These are phyloP conservation scores for Xenops minutus DNA, from an alignment of 2,797 vertebrate species.

Conservation along the genomic window DNA sequence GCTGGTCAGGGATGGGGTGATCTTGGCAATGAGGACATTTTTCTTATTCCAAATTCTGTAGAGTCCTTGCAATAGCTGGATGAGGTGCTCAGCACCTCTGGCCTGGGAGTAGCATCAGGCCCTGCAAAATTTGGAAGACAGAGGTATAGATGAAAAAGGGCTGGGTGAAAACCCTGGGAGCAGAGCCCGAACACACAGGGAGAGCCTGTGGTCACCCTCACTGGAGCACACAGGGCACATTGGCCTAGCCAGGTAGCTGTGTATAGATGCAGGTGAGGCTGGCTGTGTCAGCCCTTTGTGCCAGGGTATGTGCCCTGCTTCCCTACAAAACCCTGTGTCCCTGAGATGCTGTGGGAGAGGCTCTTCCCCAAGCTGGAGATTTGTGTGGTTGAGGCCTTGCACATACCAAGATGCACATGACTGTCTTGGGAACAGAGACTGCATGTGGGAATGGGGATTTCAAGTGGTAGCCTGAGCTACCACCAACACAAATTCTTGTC, in stretches of 20 bases:
- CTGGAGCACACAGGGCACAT: neutral
- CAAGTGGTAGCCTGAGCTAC: neutral
- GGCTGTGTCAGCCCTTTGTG: neutral
- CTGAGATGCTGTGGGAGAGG: neutral
- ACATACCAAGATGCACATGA: accelerated
- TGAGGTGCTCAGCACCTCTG: neutral
- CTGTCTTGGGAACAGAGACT: neutral
- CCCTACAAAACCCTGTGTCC: neutral
- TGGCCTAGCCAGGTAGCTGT: neutral
- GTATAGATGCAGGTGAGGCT: neutral
- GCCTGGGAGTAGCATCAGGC: too few relatives aligned
- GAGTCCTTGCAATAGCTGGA: neutral
- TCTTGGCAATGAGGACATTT: neutral
- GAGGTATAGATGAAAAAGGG: neutral
- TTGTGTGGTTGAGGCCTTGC: neutral
- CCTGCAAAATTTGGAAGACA: neutral
- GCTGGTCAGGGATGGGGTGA: neutral
- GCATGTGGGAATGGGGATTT: neutral
- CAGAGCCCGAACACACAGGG: neutral
- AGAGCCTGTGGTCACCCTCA: neutral
- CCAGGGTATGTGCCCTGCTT: neutral
- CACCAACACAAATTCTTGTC: neutral
- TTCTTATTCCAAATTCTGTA: neutral
- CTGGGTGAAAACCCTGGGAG: neutral
- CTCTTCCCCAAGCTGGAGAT: neutral